Evolutionary conservation across 2,888 invertebrate species (phyloP).

Genomic region (Leptinotarsa rubiginosa): DNA sequence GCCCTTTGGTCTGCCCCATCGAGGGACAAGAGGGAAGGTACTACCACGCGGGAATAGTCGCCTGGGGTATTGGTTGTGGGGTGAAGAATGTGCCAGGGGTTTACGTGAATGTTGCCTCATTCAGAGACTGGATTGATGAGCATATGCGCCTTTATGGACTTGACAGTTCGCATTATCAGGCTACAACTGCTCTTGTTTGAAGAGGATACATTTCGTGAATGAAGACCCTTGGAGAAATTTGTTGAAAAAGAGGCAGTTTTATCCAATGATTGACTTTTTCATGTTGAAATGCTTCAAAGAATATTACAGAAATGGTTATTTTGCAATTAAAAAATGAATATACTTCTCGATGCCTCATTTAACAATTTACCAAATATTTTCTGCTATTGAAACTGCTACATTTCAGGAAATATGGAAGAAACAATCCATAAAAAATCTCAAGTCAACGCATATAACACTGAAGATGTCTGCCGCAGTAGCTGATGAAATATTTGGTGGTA

Average conservation of each 20-base stretch:
- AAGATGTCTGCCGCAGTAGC: too few relatives aligned
- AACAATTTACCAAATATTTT: too few relatives aligned
- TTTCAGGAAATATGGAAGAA: too few relatives aligned
- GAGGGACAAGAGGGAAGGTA: conserved; percentile 64
- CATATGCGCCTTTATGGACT: conserved; percentile 65
- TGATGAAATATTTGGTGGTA: too few relatives aligned
- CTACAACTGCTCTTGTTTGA: too few relatives aligned
- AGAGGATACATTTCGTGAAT: neutral
- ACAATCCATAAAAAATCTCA: too few relatives aligned
- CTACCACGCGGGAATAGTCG: conserved; percentile 81
- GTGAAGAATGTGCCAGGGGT: conserved; percentile 77
- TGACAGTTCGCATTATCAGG: conserved; percentile 13
- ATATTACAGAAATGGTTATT: neutral
- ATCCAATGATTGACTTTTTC: neutral
- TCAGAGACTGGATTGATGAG: conserved; percentile 78
- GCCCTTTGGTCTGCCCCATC: conserved; percentile 59
- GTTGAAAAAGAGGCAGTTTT: neutral
- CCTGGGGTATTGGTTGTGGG: conserved; percentile 91
- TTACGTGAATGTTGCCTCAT: conserved; percentile 77
- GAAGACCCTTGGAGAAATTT: too few relatives aligned
- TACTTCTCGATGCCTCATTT: neutral
- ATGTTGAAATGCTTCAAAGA: too few relatives aligned
- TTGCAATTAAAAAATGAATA: neutral
- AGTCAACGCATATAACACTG: too few relatives aligned
- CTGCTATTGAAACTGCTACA: too few relatives aligned